phyloP scores from a whole-genome alignment of 2,113 vertebrate species.

The Promerops cafer region DNA sequence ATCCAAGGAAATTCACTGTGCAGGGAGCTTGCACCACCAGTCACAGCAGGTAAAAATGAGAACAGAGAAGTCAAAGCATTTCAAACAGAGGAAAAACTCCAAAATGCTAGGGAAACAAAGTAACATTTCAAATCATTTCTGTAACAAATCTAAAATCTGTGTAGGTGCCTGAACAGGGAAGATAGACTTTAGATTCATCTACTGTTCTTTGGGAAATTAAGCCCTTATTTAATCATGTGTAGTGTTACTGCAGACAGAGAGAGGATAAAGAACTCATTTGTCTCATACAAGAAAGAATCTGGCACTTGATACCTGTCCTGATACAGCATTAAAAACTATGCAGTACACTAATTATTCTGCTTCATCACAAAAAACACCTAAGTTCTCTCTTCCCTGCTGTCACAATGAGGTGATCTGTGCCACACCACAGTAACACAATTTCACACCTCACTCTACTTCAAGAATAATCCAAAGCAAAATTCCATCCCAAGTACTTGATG shows the following conservation, averaged over 20 bases:
- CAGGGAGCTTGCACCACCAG: neutral
- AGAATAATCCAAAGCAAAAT: neutral
- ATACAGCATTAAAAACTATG: neutral
- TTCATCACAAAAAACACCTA: neutral
- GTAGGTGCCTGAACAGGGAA: neutral
- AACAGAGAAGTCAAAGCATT: neutral
- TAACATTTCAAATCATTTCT: neutral
- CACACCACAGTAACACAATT: neutral
- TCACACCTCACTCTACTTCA: neutral
- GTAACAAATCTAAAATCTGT: neutral
- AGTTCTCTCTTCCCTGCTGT: neutral
- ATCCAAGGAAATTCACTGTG: neutral
- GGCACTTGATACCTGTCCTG: neutral
- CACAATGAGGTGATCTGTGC: neutral
- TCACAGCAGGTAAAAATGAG: neutral
- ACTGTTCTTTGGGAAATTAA: neutral
- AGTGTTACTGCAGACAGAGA: neutral
- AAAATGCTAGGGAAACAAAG: neutral
- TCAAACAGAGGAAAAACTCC: neutral
- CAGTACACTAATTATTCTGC: neutral
- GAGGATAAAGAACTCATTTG: neutral
- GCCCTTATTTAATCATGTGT: neutral
- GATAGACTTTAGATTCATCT: neutral
- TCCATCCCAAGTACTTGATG: neutral
- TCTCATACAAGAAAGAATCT: neutral